These are phyloP conservation scores for Lottia scabra DNA, from an alignment of 2,888 invertebrate species.

Conservation along the genomic window DNA sequence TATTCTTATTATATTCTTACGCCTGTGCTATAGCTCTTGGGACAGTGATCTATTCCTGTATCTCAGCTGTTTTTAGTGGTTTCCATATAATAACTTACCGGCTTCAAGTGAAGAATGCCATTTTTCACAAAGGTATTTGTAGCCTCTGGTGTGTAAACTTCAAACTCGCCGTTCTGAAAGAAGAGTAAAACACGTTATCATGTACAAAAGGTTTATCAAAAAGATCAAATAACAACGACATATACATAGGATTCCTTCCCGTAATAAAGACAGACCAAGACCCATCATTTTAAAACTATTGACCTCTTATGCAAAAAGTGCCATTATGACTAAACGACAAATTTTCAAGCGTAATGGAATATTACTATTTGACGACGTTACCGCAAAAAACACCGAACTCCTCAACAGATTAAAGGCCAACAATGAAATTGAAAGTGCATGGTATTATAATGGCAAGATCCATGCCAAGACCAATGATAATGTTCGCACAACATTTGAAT, in stretches of 20 bases:
- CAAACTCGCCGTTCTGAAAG: conserved; percentile 50
- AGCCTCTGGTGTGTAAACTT: conserved; percentile 73
- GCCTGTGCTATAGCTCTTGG: too few relatives aligned
- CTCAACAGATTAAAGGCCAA: neutral
- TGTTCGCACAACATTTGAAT: neutral
- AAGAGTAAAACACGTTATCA: too few relatives aligned
- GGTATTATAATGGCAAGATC: neutral
- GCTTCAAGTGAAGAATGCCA: conserved; percentile 75
- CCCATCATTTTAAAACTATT: neutral
- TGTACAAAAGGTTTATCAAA: too few relatives aligned
- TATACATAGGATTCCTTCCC: neutral
- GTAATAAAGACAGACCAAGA: neutral
- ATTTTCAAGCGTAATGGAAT: neutral
- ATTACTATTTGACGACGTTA: neutral
- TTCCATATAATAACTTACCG: conserved; percentile 66
- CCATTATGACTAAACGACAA: neutral
- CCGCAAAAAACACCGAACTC: neutral
- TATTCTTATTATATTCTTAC: too few relatives aligned
- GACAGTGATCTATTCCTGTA: too few relatives aligned
- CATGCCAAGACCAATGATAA: neutral
- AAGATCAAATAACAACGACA: too few relatives aligned
- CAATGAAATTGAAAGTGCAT: neutral
- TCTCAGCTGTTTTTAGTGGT: too few relatives aligned
- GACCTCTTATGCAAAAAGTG: neutral
- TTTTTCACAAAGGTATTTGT: conserved; percentile 74